These are phyloP conservation scores for Pseudopleuronectes americanus DNA, from an alignment of 2,797 vertebrate genomes.

Conservation along the genomic window DNA sequence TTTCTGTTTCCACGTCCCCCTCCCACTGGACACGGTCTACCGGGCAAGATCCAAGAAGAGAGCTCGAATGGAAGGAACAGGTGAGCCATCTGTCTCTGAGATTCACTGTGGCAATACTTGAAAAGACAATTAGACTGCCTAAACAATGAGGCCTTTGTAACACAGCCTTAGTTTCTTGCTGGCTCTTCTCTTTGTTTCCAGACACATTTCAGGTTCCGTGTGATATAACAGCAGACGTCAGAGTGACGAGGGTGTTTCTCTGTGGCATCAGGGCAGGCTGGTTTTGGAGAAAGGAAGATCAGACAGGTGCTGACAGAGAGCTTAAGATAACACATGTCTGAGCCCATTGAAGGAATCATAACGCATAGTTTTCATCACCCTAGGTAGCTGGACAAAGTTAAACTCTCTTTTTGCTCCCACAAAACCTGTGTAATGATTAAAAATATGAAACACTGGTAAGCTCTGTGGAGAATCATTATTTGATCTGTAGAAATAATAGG, in stretches of 20 bases:
- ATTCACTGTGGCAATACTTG: conserved; percentile 59
- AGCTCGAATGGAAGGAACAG: conserved; percentile 75
- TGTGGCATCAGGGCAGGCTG: conserved; percentile 37
- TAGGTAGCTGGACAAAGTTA: not conserved
- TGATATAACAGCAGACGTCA: conserved; percentile 66
- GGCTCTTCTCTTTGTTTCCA: not conserved
- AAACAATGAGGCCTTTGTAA: conserved; percentile 73
- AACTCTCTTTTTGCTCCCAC: not conserved
- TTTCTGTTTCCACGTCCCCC: conserved; percentile 57
- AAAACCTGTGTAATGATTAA: not conserved
- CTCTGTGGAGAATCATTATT: not conserved
- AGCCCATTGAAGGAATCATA: not conserved
- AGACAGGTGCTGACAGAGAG: conserved; percentile 49
- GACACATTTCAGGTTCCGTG: conserved; percentile 37
- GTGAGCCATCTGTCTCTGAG: conserved; percentile 63
- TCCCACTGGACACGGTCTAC: conserved; percentile 28
- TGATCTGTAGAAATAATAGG: conserved; percentile 8
- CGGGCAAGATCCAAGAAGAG: conserved; percentile 40
- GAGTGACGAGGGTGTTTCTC: conserved; percentile 35
- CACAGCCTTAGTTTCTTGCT: conserved; percentile 27
- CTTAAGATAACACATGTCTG: conserved; percentile 30
- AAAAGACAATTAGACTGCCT: conserved; percentile 66
- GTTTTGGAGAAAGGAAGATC: conserved; percentile 9
- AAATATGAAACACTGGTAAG: no score
- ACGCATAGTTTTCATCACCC: not conserved